A percentile compares a stretch with the other conserved stretches of the same genome.
Evolutionary conservation across 2,113 vertebrate genomes (phyloP).

Genomic region (Baryphthengus martii): DNA sequence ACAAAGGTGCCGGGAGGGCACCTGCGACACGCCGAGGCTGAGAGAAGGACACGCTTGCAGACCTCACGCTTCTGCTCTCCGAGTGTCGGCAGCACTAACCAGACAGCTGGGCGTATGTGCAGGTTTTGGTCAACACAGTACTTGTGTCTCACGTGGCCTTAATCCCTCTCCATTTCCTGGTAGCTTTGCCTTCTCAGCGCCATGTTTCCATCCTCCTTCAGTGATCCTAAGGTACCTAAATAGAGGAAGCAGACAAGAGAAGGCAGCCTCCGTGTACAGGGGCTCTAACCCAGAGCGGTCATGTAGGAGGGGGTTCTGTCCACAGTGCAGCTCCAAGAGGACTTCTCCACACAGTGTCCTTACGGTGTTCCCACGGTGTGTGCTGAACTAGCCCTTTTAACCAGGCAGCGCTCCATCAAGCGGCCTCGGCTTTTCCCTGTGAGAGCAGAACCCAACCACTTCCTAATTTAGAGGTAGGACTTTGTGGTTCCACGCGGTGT

Average conservation of each 20-base stretch:
- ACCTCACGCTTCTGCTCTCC: not conserved
- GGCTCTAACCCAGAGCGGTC: not conserved
- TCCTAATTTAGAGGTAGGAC: not conserved
- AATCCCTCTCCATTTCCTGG: not conserved
- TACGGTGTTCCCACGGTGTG: fast-evolving
- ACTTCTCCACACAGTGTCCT: too few species aligned
- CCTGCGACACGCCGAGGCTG: not conserved
- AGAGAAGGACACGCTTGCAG: too few species aligned
- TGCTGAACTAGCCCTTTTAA: not conserved
- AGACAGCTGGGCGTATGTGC: fast-evolving
- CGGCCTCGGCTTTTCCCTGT: not conserved
- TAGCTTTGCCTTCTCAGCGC: not conserved
- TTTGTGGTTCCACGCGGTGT: fast-evolving
- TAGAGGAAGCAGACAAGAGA: not conserved
- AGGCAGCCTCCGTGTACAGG: fast-evolving
- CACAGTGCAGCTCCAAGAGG: too few species aligned
- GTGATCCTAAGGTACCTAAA: not conserved
- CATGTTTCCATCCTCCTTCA: not conserved
- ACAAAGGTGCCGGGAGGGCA: fast-evolving
- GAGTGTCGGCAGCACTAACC: not conserved
- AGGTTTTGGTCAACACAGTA: not conserved
- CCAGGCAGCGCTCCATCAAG: not conserved
- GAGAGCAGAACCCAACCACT: fast-evolving
- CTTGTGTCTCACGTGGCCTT: not conserved
- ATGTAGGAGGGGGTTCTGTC: not conserved